phyloP scores from a whole-genome alignment of 2,888 invertebrate genomes.

The Liposcelis brunnea region DNA sequence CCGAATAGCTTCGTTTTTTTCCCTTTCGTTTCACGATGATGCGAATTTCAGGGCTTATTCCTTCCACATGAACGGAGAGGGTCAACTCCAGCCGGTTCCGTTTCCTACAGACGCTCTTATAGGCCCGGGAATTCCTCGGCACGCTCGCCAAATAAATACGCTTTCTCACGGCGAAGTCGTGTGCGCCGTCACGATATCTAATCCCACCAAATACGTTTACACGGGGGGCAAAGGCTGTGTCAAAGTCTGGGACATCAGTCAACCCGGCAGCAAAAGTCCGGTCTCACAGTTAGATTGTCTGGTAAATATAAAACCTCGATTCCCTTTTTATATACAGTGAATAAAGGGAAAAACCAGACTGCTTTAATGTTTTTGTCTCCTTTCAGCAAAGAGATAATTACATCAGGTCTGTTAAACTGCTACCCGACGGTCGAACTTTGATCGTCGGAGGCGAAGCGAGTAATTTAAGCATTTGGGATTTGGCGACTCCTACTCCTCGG shows the following conservation, averaged over 20 bases:
- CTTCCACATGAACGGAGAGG: conserved; percentile 81
- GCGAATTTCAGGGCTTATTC: conserved; percentile 79
- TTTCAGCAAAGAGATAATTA: conserved; percentile 82
- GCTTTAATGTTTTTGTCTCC: conserved; percentile 11
- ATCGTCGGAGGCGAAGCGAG: conserved; percentile 94
- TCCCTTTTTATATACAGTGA: no score
- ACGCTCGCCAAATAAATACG: conserved; percentile 82
- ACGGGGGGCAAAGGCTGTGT: conserved; percentile 95
- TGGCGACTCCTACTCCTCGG: conserved; percentile 76
- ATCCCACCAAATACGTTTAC: conserved; percentile 83
- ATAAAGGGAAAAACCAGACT: conserved; percentile 4
- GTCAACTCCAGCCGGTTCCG: conserved; percentile 80
- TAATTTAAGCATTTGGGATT: conserved; percentile 88
- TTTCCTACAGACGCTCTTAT: conserved; percentile 88
- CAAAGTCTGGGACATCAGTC: conserved; percentile 93
- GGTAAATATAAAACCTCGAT: conserved; percentile 40
- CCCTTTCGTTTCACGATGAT: no score
- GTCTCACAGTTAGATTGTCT: conserved; percentile 85
- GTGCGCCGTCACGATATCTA: conserved; percentile 91
- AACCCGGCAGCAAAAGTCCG: conserved; percentile 68
- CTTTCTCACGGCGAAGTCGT: conserved; percentile 92
- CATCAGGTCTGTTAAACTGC: conserved; percentile 82
- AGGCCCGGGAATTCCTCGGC: conserved; percentile 83
- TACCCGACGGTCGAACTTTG: conserved; percentile 81
- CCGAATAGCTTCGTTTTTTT: no score